phyloP scores from a whole-genome alignment of 1,140 invertebrate species.

The Bicyclus anynana region DNA sequence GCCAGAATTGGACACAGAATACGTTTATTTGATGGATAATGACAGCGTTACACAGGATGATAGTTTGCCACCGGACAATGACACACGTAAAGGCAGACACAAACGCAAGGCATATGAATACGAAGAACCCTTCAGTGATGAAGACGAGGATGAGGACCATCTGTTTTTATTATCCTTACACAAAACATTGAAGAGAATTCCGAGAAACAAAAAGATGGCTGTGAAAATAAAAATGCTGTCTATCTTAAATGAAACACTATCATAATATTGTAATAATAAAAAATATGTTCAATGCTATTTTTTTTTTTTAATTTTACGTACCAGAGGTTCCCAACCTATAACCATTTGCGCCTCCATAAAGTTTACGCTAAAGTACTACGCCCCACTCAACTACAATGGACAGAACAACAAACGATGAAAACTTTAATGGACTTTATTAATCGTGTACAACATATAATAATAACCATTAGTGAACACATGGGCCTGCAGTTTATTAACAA shows the following conservation, averaged over 20 bases:
- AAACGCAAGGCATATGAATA: slow-evolving; percentile 19
- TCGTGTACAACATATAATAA: too few species aligned
- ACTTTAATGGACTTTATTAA: too few species aligned
- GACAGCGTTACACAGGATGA: neutral
- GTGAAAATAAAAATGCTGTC: slow-evolving; percentile 32
- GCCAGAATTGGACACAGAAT: slow-evolving; percentile 15
- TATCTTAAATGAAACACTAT: slow-evolving; percentile 20
- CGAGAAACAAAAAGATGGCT: slow-evolving; percentile 24
- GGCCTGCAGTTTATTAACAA: too few species aligned
- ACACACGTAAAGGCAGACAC: neutral
- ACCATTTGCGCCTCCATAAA: too few species aligned
- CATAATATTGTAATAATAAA: neutral
- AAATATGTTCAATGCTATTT: too few species aligned
- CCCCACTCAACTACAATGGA: too few species aligned
- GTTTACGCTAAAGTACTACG: too few species aligned
- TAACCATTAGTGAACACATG: too few species aligned
- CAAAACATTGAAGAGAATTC: slow-evolving; percentile 28
- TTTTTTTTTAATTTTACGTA: too few species aligned
- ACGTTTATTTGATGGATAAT: slow-evolving; percentile 9
- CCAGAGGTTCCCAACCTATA: too few species aligned
- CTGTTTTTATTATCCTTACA: slow-evolving; percentile 30
- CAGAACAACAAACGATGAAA: too few species aligned
- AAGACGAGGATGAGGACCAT: slow-evolving; percentile 26
- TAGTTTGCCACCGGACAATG: too few species aligned
- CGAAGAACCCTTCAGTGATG: slow-evolving; percentile 19